These are phyloP conservation scores for Nasonovia ribisnigri DNA, from an alignment of 2,888 invertebrate species.

Conservation along the genomic window DNA sequence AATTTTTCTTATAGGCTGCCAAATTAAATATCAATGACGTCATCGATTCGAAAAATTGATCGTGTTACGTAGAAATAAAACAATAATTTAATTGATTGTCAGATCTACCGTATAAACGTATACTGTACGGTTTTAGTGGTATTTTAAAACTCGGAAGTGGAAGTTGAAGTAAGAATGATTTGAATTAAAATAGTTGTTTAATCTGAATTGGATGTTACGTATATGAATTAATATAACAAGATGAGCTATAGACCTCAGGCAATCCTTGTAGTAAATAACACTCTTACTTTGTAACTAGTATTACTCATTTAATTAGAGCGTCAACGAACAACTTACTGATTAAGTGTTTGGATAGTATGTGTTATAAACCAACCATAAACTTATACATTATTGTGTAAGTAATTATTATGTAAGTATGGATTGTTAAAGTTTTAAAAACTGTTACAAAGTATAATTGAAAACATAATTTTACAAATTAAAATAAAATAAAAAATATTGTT, in stretches of 20 bases:
- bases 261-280: background rate
- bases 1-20: background rate
- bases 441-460: background rate
- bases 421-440: background rate
- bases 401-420: background rate
- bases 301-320: background rate
- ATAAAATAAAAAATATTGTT: background rate
- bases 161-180: background rate
- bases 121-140: background rate
- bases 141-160: background rate
- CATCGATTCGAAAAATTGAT: background rate
- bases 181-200: background rate
- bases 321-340: background rate
- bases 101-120: background rate
- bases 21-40: background rate
- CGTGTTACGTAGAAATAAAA: background rate
- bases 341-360: background rate
- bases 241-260: background rate
- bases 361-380: background rate
- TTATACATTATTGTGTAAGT: background rate
- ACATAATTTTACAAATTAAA: background rate
- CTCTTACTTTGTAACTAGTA: background rate
- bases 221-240: background rate
- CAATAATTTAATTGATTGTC: background rate
- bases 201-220: background rate